A percentile compares a stretch with the other conserved stretches of the same genome.
phyloP scores from a whole-genome alignment of 2,113 vertebrate species.

The Peromyscus polionotus region DNA sequence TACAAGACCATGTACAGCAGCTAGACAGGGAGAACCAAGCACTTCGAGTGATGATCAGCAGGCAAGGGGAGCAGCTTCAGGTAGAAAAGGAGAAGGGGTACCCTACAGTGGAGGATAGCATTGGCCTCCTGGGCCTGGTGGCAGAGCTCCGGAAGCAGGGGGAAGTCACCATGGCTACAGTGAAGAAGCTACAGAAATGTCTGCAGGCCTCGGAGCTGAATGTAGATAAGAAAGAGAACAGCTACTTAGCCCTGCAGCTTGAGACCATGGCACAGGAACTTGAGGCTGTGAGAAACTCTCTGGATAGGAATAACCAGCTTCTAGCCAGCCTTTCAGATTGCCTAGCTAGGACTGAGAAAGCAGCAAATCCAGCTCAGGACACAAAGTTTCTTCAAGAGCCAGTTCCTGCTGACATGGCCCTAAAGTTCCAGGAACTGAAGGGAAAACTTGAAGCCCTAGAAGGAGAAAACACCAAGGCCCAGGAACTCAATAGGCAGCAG shows the following conservation, averaged over 20 bases:
- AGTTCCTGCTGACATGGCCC: conserved; percentile 84
- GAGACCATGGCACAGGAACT: conserved; percentile 82
- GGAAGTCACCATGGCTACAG: conserved; percentile 86
- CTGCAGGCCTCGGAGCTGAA: conserved; percentile 84
- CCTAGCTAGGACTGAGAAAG: conserved; percentile 85
- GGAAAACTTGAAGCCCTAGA: conserved; percentile 89
- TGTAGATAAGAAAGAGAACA: conserved; percentile 76
- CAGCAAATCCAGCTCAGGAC: conserved; percentile 79
- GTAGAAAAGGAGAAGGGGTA: conserved; percentile 85
- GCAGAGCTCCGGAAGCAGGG: conserved; percentile 91
- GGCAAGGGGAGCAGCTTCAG: conserved; percentile 82
- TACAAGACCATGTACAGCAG: conserved; percentile 89
- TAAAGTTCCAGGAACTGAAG: conserved; percentile 87
- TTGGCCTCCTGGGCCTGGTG: conserved; percentile 85
- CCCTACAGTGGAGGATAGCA: conserved; percentile 85
- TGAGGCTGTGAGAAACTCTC: conserved; percentile 77
- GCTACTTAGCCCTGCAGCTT: conserved; percentile 74
- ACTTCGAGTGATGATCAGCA: conserved; percentile 84
- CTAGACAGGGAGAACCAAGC: conserved; percentile 92
- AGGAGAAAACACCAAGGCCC: conserved; percentile 84
- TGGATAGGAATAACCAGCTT: conserved; percentile 73
- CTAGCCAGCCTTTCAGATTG: conserved; percentile 84
- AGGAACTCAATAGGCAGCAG: conserved; percentile 84
- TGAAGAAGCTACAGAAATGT: conserved; percentile 87
- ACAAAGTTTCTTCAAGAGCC: conserved; percentile 86